Percentiles rank a stretch among this genome's conserved stretches.
Conservation (phyloP, 2,888 invertebrate species). For the Pseudoips prasinana region DNA sequence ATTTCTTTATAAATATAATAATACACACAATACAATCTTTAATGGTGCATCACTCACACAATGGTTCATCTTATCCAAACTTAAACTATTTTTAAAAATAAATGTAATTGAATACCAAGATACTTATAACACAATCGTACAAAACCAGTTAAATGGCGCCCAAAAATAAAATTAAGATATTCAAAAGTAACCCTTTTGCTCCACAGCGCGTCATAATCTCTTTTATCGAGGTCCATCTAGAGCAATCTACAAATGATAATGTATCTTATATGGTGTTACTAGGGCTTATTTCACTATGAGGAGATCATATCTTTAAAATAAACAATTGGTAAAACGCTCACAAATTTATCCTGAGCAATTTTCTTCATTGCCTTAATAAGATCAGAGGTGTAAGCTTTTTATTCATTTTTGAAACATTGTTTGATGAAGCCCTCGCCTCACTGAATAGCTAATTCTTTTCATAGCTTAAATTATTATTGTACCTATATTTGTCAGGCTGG, state of each 20-base stretch:
- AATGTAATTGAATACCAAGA: constrained; percentile 32
- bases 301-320: constrained; percentile 27
- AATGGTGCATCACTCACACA: too few relatives aligned
- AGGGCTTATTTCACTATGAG: constrained; percentile 12
- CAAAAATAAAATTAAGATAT: constrained; percentile 58
- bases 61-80: constrained; percentile 27
- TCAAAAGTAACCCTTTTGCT: constrained; percentile 46
- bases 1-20: too few relatives aligned
- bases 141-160: constrained; percentile 42
- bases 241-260: constrained; percentile 9
- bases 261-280: constrained; percentile 15
- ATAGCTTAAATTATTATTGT: too few relatives aligned
- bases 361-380: constrained; percentile 38
- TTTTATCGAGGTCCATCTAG: constrained; percentile 42
- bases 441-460: too few relatives aligned
- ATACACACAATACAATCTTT: too few relatives aligned
- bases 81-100: constrained; percentile 18
- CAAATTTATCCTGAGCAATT: constrained; percentile 37
- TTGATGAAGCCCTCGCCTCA: too few relatives aligned
- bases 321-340: constrained; percentile 33
- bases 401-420: too few relatives aligned
- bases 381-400: constrained; percentile 26
- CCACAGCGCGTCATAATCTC: constrained; percentile 47
- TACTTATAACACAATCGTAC: constrained; percentile 36
- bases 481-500: too few relatives aligned